phyloP scores from a whole-genome alignment of 2,113 vertebrate genomes.

The Polypterus senegalus region DNA sequence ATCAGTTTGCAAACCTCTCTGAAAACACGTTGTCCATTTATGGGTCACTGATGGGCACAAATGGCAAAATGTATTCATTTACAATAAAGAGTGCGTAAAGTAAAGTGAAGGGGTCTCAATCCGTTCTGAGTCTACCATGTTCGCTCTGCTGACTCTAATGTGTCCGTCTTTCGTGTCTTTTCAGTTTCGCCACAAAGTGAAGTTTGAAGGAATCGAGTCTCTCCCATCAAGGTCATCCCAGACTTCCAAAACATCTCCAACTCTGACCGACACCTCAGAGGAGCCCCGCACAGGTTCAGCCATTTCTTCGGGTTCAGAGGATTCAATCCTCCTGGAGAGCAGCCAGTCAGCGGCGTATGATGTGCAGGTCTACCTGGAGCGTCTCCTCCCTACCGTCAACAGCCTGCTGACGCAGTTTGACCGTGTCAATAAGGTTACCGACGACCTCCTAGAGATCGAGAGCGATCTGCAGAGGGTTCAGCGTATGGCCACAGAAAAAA shows the following conservation, averaged over 20 bases:
- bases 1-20: no score
- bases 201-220: conserved; percentile 53
- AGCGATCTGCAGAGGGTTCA: conserved; percentile 33
- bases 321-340: conserved; percentile 19
- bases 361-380: conserved; percentile 36
- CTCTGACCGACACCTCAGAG: conserved; percentile 3
- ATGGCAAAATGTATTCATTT: neutral
- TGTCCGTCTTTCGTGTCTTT: neutral
- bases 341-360: conserved; percentile 18
- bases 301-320: conserved; percentile 39
- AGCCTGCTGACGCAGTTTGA: conserved; percentile 44
- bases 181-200: conserved; percentile 64
- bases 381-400: conserved; percentile 36
- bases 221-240: conserved; percentile 43
- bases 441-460: conserved; percentile 46
- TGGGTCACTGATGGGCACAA: no score
- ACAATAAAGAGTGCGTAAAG: neutral
- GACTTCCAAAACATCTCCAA: conserved; percentile 32
- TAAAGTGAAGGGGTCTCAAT: neutral
- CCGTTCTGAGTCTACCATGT: neutral
- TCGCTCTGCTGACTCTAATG: neutral
- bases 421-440: conserved; percentile 39
- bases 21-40: no score
- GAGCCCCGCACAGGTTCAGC: conserved; percentile 21
- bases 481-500: conserved; percentile 25